Percentiles rank a stretch among this genome's conserved stretches.
Conservation (phyloP, 2,113 vertebrate species). For the Crypturellus undulatus region DNA sequence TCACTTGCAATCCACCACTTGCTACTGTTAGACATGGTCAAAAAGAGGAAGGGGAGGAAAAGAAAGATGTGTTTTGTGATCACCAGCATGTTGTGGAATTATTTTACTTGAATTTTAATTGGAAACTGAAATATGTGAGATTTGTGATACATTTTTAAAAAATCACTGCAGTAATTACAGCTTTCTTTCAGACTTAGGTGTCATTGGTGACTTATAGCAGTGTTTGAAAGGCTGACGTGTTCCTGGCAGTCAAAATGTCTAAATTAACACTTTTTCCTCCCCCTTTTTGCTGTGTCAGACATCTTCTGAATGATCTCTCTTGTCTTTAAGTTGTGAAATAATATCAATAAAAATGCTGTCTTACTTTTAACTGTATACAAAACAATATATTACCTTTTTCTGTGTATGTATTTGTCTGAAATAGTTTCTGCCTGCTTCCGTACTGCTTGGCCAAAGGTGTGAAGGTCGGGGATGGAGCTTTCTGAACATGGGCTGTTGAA, state of each 20-base stretch:
- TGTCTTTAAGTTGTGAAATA: neutral
- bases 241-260: neutral
- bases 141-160: neutral
- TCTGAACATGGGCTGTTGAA: neutral
- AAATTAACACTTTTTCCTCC: neutral
- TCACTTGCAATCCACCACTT: neutral
- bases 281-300: neutral
- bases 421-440: neutral
- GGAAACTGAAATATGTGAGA: neutral
- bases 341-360: neutral
- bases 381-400: neutral
- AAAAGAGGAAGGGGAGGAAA: neutral
- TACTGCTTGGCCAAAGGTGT: neutral
- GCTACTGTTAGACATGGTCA: neutral
- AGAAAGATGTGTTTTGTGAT: neutral
- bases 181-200: conserved; percentile 11
- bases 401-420: neutral
- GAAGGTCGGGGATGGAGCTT: neutral
- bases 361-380: neutral
- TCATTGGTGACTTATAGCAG: conserved; percentile 11
- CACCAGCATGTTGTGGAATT: neutral
- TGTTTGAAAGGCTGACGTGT: neutral
- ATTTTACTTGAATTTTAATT: conserved; percentile 11
- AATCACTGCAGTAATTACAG: conserved; percentile 22
- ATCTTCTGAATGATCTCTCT: neutral